phyloP scores from a whole-genome alignment of 2,888 invertebrate species.

The Hydropsyche betteni region DNA sequence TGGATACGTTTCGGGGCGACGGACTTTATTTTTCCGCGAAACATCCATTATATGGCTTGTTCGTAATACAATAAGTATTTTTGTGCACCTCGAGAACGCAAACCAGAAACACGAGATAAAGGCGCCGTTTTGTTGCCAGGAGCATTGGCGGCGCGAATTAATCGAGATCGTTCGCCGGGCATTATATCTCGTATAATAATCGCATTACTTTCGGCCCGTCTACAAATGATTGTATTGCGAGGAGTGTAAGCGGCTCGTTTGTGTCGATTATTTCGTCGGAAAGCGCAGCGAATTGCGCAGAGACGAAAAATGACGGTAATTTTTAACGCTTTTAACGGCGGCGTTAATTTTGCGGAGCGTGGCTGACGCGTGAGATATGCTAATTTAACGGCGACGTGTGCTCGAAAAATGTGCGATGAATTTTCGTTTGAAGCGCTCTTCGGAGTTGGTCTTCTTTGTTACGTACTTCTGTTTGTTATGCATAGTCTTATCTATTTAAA shows the following conservation, averaged over 20 bases:
- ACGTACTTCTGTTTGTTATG: no score
- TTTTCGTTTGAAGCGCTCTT: no score
- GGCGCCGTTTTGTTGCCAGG: constrained; percentile 1
- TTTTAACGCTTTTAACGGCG: no score
- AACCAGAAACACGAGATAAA: neutral
- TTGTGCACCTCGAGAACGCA: constrained; percentile 19
- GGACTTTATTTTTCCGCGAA: constrained; percentile 29
- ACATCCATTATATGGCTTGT: constrained; percentile 12
- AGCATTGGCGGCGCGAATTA: neutral
- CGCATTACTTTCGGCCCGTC: constrained; percentile 9
- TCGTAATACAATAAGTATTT: neutral
- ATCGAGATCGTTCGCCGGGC: constrained; percentile 14
- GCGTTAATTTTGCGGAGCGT: no score
- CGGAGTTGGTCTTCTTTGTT: no score
- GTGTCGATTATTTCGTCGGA: constrained; percentile 8
- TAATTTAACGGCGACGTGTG: no score
- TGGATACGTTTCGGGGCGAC: constrained; percentile 32
- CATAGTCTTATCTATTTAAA: no score
- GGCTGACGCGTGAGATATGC: no score
- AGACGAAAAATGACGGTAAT: no score
- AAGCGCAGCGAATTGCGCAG: no score
- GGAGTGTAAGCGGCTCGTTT: neutral
- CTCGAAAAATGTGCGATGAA: no score
- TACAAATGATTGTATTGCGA: neutral
- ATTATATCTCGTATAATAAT: constrained; percentile 31